These are phyloP conservation scores for Procambarus clarkii DNA, from an alignment of 1,140 invertebrate genomes.

Conservation along the genomic window DNA sequence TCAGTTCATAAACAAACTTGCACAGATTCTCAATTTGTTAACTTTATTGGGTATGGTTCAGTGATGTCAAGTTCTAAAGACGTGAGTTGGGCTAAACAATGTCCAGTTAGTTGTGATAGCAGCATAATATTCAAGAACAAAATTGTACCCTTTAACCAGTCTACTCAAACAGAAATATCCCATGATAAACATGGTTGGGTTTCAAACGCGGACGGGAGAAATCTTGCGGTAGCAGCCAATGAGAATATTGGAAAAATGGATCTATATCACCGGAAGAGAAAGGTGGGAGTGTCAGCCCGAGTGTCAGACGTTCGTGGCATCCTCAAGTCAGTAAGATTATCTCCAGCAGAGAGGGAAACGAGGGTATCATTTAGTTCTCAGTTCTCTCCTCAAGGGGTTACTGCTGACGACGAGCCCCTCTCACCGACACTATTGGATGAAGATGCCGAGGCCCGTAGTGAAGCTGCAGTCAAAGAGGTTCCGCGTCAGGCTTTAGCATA, in stretches of 20 bases:
- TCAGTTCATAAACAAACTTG: not conserved
- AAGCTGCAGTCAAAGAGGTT: not conserved
- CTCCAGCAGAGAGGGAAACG: constrained; percentile 18
- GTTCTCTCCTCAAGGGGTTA: not conserved
- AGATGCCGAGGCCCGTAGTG: not conserved
- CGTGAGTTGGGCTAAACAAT: not conserved
- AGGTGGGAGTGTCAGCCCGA: constrained; percentile 47
- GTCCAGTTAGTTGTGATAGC: constrained; percentile 10
- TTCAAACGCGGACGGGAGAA: constrained; percentile 17
- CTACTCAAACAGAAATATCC: constrained; percentile 8
- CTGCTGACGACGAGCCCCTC: not conserved
- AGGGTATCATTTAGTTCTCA: constrained; percentile 46
- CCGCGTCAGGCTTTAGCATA: too few species aligned
- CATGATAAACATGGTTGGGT: constrained; percentile 33
- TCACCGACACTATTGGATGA: constrained; percentile 3
- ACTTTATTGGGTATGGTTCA: constrained; percentile 57
- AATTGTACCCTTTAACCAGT: not conserved
- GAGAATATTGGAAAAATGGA: constrained; percentile 16
- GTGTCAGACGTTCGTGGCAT: constrained; percentile 59
- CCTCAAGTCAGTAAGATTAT: constrained; percentile 36
- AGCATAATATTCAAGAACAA: not conserved
- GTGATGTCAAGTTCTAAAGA: constrained; percentile 2
- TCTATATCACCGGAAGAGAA: constrained; percentile 18
- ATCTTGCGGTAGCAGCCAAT: constrained; percentile 8
- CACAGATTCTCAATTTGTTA: not conserved